Evolutionary conservation across 2,113 vertebrate species (phyloP), one percentile per base, ranked within the genome.

Genomic region (Rhinogobius similis): DNA sequence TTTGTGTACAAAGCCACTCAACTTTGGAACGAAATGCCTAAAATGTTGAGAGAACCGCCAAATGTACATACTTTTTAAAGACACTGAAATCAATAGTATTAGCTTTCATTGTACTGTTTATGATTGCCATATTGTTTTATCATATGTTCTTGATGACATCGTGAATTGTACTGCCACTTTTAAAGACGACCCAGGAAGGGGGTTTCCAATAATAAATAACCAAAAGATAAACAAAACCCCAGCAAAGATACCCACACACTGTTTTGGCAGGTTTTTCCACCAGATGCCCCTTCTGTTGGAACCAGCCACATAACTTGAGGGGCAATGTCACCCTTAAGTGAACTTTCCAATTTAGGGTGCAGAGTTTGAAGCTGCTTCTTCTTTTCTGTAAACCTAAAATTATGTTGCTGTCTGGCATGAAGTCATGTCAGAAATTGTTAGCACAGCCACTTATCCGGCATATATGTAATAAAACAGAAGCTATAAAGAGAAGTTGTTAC

Each of bases 401-500:
- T 59, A 20, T 12, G 27, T 26, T 27, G 27, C 27, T 1, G 58
- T 11, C 58, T 61, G 20, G 29, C 58, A 32, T 36, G n/a, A 20
- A n/a, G 12, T 27, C 29, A 58, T 29, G 24, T 61, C 18, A 61
- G 6, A 61, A 44, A 62, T 48, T 11, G 12, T 26, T 56, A 24
- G 10, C 53, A 27, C 24, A 41, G 8, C 5, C 21, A 16, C 26
- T 69, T 38, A 27, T 11, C 63, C 53, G 6, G 43, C 24, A 67
- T 39, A 55, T 29, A 8, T 26, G 26, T 21, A 3, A 39, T 32
- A 70, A 50, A 68, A 29, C 43, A 29, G 5, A 23, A 61, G 48
- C 21, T n/a, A 65, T 65, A 67, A 41, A 10, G 39, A 79, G 73
- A 78, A 62, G 20, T 38, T 36, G 53, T 32, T 67, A 48, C 44